A percentile compares a stretch with the other conserved stretches of the same genome.
phyloP scores from a whole-genome alignment of 2,113 vertebrate species.

The Istiophorus platypterus region DNA sequence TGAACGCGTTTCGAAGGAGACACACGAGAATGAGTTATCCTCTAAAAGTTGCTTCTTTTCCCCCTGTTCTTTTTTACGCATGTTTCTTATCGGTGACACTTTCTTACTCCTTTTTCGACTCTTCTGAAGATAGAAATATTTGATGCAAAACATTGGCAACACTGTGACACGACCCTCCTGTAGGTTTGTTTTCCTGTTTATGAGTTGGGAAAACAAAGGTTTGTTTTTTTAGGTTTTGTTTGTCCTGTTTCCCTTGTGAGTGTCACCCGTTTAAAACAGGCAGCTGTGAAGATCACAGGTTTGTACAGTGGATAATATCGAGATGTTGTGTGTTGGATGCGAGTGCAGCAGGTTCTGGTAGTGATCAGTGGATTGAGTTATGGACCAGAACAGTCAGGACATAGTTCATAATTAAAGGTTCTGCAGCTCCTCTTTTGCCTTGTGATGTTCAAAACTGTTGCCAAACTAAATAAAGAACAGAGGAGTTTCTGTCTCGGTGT shows the following conservation, averaged over 20 bases:
- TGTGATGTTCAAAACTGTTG: background rate
- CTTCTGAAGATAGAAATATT: background rate
- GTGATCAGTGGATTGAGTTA: constrained; percentile 46
- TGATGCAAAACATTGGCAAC: constrained; percentile 13
- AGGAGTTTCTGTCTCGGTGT: constrained; percentile 37
- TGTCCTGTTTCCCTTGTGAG: background rate
- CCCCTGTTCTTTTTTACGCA: background rate
- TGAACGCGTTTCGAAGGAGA: rapidly evolving
- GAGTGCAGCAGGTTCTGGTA: constrained; percentile 14
- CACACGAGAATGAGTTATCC: rapidly evolving
- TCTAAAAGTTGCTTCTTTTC: background rate
- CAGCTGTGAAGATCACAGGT: constrained; percentile 23
- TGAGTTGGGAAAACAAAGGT: background rate
- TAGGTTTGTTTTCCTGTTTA: background rate
- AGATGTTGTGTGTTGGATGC: background rate
- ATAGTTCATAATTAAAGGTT: background rate
- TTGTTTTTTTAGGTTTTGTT: background rate
- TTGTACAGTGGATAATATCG: background rate
- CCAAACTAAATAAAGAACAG: constrained; percentile 45
- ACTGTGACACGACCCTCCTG: background rate
- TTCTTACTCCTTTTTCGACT: background rate
- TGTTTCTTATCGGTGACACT: background rate
- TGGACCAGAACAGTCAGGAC: constrained; percentile 24
- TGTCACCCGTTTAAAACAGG: background rate
- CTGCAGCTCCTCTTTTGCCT: background rate